phyloP scores from a whole-genome alignment of 2,888 invertebrate genomes.

The Formica aserva region DNA sequence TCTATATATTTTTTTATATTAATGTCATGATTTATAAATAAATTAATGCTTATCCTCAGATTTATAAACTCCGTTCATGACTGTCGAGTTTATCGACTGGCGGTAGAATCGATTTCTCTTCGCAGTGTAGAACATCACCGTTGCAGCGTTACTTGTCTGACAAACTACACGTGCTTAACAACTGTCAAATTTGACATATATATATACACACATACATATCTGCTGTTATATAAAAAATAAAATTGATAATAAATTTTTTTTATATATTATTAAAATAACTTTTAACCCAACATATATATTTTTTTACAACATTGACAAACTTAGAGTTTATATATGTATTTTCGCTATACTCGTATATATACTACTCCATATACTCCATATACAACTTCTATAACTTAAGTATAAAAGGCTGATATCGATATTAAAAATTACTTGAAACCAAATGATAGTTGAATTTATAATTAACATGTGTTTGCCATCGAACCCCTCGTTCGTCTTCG shows the following conservation, averaged over 20 bases:
- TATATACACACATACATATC: neutral
- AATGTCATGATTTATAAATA: constrained; percentile 18
- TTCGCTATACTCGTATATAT: neutral
- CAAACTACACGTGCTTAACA: constrained; percentile 11
- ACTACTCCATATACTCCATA: neutral
- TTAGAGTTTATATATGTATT: neutral
- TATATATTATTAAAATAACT: neutral
- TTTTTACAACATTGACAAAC: neutral
- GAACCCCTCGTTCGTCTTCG: neutral
- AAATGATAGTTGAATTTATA: neutral
- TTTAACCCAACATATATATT: neutral
- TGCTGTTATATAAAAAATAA: neutral
- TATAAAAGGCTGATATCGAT: neutral
- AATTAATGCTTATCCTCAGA: constrained; percentile 4
- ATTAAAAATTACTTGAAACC: constrained; percentile 1
- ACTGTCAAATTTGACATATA: neutral
- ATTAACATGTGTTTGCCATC: neutral
- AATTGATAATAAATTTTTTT: neutral
- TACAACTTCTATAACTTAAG: neutral
- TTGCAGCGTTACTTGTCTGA: constrained; percentile 37
- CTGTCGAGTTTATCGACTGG: constrained; percentile 66
- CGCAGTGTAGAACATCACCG: constrained; percentile 20
- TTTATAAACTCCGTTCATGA: neutral
- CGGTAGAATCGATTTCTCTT: constrained; percentile 47
- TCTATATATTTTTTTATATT: neutral